Base-by-base conservation (phyloP, 2,888 invertebrate genomes). In the Carcina quercana region DNA sequence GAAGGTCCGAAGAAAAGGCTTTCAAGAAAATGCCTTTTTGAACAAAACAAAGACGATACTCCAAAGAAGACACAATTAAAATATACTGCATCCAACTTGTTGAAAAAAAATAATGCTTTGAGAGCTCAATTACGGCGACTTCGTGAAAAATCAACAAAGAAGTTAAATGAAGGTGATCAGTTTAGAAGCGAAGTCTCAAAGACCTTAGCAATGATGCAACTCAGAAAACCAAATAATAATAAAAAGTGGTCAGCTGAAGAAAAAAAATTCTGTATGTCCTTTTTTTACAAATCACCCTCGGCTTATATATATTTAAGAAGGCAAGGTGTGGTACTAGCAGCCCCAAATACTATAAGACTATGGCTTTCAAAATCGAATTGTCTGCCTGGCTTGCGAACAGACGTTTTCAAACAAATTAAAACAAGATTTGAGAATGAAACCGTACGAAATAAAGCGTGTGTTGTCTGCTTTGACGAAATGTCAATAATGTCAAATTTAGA, bases 381-480 rank as follows among this genome's bases (percentile, higher is more conserved):
- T 21, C 13, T 20, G 8, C 28, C 28, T 5, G 34, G 32, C 3
- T 6, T 32, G 2, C 3, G 7, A 5, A 3, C 3, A 5, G 19
- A 19, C 12, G 10, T 13, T 13, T 35, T 22, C 12, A 2, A 13
- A 8, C 11, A 31, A 10, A 28, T 32, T 15, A 15, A 28, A 20
- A 28, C 8, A n/a, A 28, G 26, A 25, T 28, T 32, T 21, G 12
- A 10, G 14, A 13, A 24, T 13, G 5, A 5, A 20, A 5, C 19
- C 3, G 35, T 43, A 6, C 28, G 32, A 32, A 12, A 13, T 25
- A 38, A 26, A 15, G 17, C 42, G 12, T 40, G 37, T 33, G 34
- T 22, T 8, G 25, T 43, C 5, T 38, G 37, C 25, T 43, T 40
- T 30, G 43, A 43, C 25, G 40, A 45, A 42, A 45, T 42, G 35